Evolutionary conservation across 2,888 invertebrate genomes (phyloP), one percentile per base, ranked within the genome.

Genomic region (Pachymerium ferrugineum): DNA sequence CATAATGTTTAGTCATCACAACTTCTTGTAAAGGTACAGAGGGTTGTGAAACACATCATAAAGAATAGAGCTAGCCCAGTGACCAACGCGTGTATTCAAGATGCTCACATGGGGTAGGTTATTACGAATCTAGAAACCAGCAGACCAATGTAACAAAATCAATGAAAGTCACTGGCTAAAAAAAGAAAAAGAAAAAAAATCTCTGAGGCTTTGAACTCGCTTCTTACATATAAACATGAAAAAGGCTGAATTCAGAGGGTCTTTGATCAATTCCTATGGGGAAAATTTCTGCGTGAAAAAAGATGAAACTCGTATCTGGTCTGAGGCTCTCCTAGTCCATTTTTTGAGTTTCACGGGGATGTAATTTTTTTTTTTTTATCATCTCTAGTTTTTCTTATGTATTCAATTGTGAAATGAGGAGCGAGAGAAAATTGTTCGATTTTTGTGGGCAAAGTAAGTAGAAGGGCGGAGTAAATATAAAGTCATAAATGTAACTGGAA

Each of bases 401-500:
- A 47, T 47, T 47, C 47, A 47, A 47, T 47, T 47, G 47, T 3
- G 47, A 47, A 47, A 47, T 47, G 47, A 47, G 22, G 47, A 47
- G 6, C 47, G 22, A 8, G 16, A 12, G n/a, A n/a, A n/a, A 47
- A 16, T 47, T 47, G 47, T 16, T 47, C 47, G 47, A 16, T 47
- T 19, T 47, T n/a, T 16, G 6, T 16, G n/a, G 19, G 47, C 8
- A 22, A 16, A 47, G 47, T 22, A 16, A 47, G 47, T n/a, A n/a
- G n/a, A n/a, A n/a, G 22, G 47, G 47, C n/a, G 47, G 47, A 47
- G 47, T 47, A 47, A 47, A 47, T 47, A 47, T 47, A 47, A 47
- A 47, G 47, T 16, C 47, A 47, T 47, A 47, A 47, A 47, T 47
- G 47, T 47, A 47, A 47, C 47, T 47, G 47, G 47, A 47, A 8